Evolutionary conservation across 2,113 vertebrate genomes (phyloP).

Genomic region (Acanthochromis polyacanthus): DNA sequence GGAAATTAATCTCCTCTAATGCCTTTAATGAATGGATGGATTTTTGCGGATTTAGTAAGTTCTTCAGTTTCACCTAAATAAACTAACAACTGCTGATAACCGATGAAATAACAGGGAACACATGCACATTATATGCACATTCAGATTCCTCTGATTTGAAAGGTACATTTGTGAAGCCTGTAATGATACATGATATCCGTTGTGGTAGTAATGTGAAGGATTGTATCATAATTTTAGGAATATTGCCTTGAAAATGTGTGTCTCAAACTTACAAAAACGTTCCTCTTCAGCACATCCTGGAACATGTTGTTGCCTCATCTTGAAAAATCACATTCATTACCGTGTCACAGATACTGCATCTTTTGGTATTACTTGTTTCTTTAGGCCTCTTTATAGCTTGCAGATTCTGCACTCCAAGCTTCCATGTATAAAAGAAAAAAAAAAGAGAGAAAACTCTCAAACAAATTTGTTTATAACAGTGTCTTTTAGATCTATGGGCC

Average conservation of each 20-base stretch:
- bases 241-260: background rate
- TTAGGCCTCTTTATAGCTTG: conserved; percentile 12
- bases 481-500: conserved; percentile 61
- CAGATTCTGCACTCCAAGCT: conserved; percentile 16
- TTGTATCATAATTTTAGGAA: background rate
- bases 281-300: background rate
- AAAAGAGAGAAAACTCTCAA: conserved; percentile 51
- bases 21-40: too few species aligned
- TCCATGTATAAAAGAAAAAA: conserved; percentile 25
- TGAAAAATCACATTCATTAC: background rate
- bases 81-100: too few species aligned
- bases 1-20: too few species aligned
- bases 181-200: background rate
- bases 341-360: background rate
- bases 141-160: background rate
- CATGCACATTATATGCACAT: too few species aligned
- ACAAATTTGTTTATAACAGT: conserved; percentile 71
- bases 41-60: too few species aligned
- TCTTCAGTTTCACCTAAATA: too few species aligned
- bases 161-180: background rate
- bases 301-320: conserved; percentile 6
- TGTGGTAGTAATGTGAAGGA: background rate
- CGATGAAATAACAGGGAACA: too few species aligned
- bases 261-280: background rate
- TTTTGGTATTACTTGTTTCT: conserved; percentile 7